A percentile compares a stretch with the other conserved stretches of the same genome.
These are phyloP conservation scores for Amphimedon queenslandica DNA, from an alignment of 37 sponge, comb jelly and placozoan genomes.

Conservation along the genomic window DNA sequence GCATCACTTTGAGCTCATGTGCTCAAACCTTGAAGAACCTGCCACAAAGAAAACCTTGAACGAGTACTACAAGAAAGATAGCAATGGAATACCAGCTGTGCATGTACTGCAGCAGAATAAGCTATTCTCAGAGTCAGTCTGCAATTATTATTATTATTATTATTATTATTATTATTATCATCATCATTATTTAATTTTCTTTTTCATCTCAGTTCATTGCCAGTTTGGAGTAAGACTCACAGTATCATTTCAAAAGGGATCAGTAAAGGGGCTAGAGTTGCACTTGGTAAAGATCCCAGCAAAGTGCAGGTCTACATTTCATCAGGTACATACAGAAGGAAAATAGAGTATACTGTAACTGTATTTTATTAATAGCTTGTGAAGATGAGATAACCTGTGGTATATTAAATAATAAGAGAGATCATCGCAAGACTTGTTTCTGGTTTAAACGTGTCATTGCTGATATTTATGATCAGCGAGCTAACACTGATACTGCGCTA, in stretches of 20 bases:
- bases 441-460: slow-evolving; percentile 76
- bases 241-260: slow-evolving; percentile 25
- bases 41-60: slow-evolving; percentile 21
- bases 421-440: slow-evolving; percentile 62
- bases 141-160: neutral
- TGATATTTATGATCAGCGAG: slow-evolving; percentile 51
- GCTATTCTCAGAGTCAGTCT: neutral
- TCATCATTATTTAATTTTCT: neutral
- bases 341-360: too few relatives aligned
- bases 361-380: slow-evolving; percentile 16
- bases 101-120: slow-evolving; percentile 29
- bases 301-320: slow-evolving; percentile 52
- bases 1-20: slow-evolving; percentile 48
- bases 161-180: neutral
- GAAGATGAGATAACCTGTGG: slow-evolving; percentile 70
- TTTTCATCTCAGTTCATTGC: neutral
- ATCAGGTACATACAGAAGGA: slow-evolving; percentile 52
- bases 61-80: slow-evolving; percentile 66
- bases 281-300: slow-evolving; percentile 48
- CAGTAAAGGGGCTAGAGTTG: slow-evolving; percentile 50
- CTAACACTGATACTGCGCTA: slow-evolving; percentile 33
- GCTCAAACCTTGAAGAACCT: slow-evolving; percentile 41
- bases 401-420: slow-evolving; percentile 46
- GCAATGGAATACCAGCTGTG: slow-evolving; percentile 54
- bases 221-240: slow-evolving; percentile 13